These are phyloP conservation scores for Natator depressus DNA, from an alignment of 2,113 vertebrate genomes.

Conservation along the genomic window DNA sequence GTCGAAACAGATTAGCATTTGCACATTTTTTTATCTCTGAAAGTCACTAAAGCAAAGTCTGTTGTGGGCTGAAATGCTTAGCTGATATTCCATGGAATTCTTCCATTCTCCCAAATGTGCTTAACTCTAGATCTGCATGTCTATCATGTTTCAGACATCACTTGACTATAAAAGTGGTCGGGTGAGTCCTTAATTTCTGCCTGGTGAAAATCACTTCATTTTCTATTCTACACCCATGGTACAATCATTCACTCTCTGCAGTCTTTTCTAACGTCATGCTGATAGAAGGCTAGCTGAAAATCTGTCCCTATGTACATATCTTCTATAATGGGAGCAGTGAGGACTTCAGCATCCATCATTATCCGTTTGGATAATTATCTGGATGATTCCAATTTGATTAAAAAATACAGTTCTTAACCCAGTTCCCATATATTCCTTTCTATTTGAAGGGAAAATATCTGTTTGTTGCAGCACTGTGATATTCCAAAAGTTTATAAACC, in stretches of 20 bases:
- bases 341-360: conserved; percentile 12
- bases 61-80: conserved; percentile 29
- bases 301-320: neutral
- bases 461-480: neutral
- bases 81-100: neutral
- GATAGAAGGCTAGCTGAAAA: neutral
- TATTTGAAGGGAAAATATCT: conserved; percentile 9
- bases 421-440: conserved; percentile 2
- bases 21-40: conserved; percentile 4
- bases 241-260: neutral
- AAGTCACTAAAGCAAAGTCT: neutral
- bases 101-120: neutral
- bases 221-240: neutral
- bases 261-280: neutral
- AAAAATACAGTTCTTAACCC: neutral
- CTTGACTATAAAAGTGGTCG: neutral
- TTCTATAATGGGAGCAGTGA: neutral
- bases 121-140: conserved; percentile 53
- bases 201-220: conserved; percentile 23
- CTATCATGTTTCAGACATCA: neutral
- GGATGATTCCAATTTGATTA: neutral
- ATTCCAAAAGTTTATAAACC: conserved; percentile 13
- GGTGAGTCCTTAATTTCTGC: neutral
- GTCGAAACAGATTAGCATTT: neutral
- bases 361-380: neutral